Evolutionary conservation across 1,140 invertebrate genomes (phyloP).

Genomic region (Arion vulgaris): DNA sequence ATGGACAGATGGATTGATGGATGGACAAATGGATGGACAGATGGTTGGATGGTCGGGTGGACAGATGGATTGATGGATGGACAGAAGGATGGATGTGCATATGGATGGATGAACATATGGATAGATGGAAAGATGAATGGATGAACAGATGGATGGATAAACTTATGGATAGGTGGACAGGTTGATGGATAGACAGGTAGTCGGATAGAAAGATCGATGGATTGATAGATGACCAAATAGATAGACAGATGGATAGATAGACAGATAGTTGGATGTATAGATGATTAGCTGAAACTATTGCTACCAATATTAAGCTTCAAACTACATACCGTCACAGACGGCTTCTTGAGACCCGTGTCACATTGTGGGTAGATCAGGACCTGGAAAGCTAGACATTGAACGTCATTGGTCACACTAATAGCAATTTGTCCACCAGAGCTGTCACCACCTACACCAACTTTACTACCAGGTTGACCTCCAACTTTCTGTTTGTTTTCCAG

Average conservation of each 20-base stretch:
- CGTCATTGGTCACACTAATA: not conserved
- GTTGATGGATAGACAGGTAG: no score
- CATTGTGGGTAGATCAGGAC: not conserved
- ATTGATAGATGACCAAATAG: no score
- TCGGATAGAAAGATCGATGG: no score
- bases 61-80: not conserved
- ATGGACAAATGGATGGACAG: no score
- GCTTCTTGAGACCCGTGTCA: not conserved
- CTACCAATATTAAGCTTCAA: not conserved
- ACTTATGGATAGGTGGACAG: no score
- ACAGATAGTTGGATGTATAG: no score
- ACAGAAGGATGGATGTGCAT: not conserved
- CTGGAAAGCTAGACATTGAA: slow-evolving; percentile 6
- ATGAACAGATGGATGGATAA: not conserved
- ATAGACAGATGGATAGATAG: no score
- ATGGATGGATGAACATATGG: not conserved
- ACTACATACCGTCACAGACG: not conserved
- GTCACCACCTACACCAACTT: slow-evolving; percentile 20
- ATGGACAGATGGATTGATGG: no score
- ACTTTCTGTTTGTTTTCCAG: slow-evolving; percentile 7
- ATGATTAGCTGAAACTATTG: no score
- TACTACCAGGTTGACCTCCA: not conserved
- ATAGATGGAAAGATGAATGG: not conserved
- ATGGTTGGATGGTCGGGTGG: no score
- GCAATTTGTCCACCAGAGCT: slow-evolving; percentile 17